phyloP scores from a whole-genome alignment of 2,888 invertebrate genomes.

The Hemaris fuciformis region DNA sequence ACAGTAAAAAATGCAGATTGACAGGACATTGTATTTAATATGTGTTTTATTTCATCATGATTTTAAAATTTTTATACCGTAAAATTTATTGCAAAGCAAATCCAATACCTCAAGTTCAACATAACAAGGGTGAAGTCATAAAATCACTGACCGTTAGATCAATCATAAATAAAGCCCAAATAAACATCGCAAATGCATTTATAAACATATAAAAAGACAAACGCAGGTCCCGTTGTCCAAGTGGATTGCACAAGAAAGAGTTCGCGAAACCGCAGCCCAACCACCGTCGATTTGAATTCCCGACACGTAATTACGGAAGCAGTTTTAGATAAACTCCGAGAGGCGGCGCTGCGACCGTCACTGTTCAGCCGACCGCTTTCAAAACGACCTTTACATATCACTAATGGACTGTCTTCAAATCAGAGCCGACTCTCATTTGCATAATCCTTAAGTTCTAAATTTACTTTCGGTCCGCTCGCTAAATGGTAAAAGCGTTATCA shows the following conservation, averaged over 20 bases:
- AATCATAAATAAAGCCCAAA: no score
- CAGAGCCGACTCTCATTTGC: conserved; percentile 32
- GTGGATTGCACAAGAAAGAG: conserved; percentile 5
- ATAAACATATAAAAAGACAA: conserved; percentile 5
- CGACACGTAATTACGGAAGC: conserved; percentile 21
- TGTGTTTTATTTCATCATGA: no score
- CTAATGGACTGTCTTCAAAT: conserved; percentile 50
- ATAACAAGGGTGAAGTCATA: no score
- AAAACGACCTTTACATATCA: conserved; percentile 62
- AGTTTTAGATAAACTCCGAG: conserved; percentile 20
- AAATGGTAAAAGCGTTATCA: conserved; percentile 7
- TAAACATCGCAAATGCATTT: not conserved
- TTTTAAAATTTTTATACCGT: no score
- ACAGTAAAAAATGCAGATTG: no score
- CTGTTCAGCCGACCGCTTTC: conserved; percentile 22
- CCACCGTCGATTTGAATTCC: conserved; percentile 4
- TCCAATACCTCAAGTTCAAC: no score
- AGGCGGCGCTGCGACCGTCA: conserved; percentile 16
- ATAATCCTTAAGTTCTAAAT: conserved; percentile 39
- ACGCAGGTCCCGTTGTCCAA: conserved; percentile 2
- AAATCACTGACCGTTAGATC: no score
- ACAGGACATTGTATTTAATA: no score
- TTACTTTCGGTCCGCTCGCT: conserved; percentile 23
- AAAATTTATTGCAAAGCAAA: no score
- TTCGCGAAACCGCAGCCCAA: conserved; percentile 12